A percentile compares a stretch with the other conserved stretches of the same genome.
phyloP scores from a whole-genome alignment of 30 jellyfish, hydroid and myxozoan species.

The Turritopsis rubra region DNA sequence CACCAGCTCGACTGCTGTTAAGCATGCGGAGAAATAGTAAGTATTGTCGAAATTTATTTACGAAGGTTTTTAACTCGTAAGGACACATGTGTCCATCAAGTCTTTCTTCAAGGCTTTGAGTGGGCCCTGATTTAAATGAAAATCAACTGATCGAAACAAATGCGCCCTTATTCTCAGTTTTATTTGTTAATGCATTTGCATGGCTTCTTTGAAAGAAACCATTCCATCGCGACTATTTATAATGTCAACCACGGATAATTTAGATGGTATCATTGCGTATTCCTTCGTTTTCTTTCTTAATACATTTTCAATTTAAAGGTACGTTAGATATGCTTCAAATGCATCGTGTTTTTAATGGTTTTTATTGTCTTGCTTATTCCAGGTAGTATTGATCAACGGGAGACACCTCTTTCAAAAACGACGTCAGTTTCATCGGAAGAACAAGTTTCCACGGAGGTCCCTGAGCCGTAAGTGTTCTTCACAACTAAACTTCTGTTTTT shows the following conservation, averaged over 20 bases:
- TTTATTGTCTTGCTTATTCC: neutral
- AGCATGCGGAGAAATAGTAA: constrained; percentile 62
- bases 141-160: too few relatives aligned
- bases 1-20: constrained; percentile 77
- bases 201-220: neutral
- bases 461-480: constrained; percentile 74
- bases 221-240: neutral
- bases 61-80: neutral
- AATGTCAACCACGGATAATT: neutral
- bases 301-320: too few relatives aligned
- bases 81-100: too few relatives aligned
- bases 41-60: neutral
- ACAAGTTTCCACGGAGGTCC: constrained; percentile 41
- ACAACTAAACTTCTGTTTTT: neutral
- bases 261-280: neutral
- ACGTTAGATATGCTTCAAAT: neutral
- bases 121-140: too few relatives aligned
- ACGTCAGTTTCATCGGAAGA: constrained; percentile 30
- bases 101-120: neutral
- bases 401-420: constrained; percentile 3
- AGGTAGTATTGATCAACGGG: constrained; percentile 34
- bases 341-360: neutral
- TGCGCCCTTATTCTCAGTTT: too few relatives aligned
- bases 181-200: neutral
- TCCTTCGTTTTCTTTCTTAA: neutral